Evolutionary conservation across 1,140 invertebrate genomes (phyloP).

Genomic region (Pachypeltis micranthus): DNA sequence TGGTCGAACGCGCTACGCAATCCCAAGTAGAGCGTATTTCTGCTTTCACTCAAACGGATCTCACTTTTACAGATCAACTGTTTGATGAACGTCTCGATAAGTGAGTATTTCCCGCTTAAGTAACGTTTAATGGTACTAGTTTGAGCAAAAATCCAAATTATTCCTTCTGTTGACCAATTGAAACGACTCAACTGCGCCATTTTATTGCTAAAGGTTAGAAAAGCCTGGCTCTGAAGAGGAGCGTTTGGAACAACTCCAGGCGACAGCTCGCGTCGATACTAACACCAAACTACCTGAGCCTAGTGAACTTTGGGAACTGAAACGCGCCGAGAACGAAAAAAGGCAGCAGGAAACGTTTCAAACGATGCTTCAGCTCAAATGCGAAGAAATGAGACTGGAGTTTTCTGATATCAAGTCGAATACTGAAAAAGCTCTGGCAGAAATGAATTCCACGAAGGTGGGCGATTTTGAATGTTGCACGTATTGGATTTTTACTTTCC

Average conservation of each 20-base stretch:
- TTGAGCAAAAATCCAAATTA: too few relatives aligned
- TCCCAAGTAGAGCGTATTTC: not conserved
- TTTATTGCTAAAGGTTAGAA: too few relatives aligned
- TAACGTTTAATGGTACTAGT: too few relatives aligned
- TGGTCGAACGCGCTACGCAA: not conserved
- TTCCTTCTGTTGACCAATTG: too few relatives aligned
- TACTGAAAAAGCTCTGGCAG: conserved; percentile 9
- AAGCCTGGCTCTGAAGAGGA: too few relatives aligned
- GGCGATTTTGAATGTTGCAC: not conserved
- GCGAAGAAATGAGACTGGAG: conserved; percentile 10
- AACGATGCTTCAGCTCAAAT: conserved; percentile 1
- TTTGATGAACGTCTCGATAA: too few relatives aligned
- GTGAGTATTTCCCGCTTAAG: too few relatives aligned
- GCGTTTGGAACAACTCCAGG: too few relatives aligned
- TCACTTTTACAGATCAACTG: not conserved
- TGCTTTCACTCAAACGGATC: not conserved
- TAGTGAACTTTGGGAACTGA: not conserved
- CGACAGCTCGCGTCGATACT: too few relatives aligned
- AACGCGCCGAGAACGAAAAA: not conserved
- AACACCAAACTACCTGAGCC: too few relatives aligned
- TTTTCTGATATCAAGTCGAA: conserved; percentile 13
- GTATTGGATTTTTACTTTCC: too few relatives aligned
- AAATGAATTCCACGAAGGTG: conserved; percentile 14
- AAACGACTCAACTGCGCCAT: too few relatives aligned
- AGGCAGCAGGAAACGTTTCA: not conserved